A percentile compares a stretch with the other conserved stretches of the same genome.
Evolutionary conservation across 2,113 vertebrate species (phyloP).

Genomic region (Pantherophis guttatus): DNA sequence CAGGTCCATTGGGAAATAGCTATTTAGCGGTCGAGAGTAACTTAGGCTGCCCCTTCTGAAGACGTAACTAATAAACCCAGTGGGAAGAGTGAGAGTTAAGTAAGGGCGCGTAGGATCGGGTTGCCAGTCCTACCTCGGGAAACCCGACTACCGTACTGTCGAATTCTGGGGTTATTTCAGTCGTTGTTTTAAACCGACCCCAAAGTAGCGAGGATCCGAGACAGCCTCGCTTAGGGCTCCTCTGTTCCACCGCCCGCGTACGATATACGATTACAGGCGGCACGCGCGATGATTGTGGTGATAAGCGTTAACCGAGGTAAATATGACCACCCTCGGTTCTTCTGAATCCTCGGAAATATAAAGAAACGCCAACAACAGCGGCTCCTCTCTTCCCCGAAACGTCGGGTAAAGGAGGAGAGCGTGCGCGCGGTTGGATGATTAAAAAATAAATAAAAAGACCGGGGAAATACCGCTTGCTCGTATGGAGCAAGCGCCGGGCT

Average conservation of each 20-base stretch:
- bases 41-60: not conserved
- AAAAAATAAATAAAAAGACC: not conserved
- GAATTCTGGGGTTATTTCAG: not conserved
- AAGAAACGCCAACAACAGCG: not conserved
- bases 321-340: not conserved
- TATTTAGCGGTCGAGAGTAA: constrained; percentile 7
- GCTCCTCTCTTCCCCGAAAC: not conserved
- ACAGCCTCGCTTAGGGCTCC: not conserved
- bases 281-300: not conserved
- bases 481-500: not conserved
- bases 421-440: not conserved
- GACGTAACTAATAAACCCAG: not conserved
- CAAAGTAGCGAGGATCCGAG: not conserved
- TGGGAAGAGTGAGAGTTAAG: not conserved
- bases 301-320: not conserved
- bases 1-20: not conserved
- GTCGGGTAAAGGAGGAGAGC: not conserved
- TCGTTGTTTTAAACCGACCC: not conserved
- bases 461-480: not conserved
- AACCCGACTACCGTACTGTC: not conserved
- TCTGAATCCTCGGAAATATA: not conserved
- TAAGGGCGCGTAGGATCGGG: not conserved
- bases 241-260: not conserved
- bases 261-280: not conserved
- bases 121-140: not conserved